Evolutionary conservation across 2,797 vertebrate genomes (phyloP).

Genomic region (Knipowitschia caucasica): DNA sequence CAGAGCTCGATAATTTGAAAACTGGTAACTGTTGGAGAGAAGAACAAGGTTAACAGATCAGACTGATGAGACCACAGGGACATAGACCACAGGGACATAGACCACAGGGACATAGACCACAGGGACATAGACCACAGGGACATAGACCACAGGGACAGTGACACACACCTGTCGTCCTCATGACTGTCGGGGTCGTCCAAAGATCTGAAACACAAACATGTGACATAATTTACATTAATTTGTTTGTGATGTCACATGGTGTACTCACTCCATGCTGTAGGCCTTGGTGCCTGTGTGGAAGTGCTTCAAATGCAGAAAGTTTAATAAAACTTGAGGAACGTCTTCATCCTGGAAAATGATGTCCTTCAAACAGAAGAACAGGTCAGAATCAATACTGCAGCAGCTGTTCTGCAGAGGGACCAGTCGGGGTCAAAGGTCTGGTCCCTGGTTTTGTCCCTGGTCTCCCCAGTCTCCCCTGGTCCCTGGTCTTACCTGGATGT

Average conservation of each 20-base stretch:
- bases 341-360: slow-evolving; percentile 72
- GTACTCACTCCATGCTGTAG: slow-evolving; percentile 72
- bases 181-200: slow-evolving; percentile 61
- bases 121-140: too few species aligned
- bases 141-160: too few species aligned
- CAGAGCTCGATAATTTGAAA: slow-evolving; percentile 67
- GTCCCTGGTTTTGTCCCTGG: too few species aligned
- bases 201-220: slow-evolving; percentile 58
- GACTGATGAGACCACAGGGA: too few species aligned
- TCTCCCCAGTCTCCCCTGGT: too few species aligned
- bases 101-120: too few species aligned
- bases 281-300: slow-evolving; percentile 73
- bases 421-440: too few species aligned
- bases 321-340: slow-evolving; percentile 76
- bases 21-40: slow-evolving; percentile 49
- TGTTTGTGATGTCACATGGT: too few species aligned
- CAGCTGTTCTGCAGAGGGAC: too few species aligned
- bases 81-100: too few species aligned
- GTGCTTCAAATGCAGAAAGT: slow-evolving; percentile 78
- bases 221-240: too few species aligned
- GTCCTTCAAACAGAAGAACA: slow-evolving; percentile 42
- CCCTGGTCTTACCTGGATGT: slow-evolving; percentile 77
- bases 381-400: neutral
- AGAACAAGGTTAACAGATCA: too few species aligned
- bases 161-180: slow-evolving; percentile 54